Conservation (phyloP, 2,113 vertebrate genomes). For the Pampusana beccarii region DNA sequence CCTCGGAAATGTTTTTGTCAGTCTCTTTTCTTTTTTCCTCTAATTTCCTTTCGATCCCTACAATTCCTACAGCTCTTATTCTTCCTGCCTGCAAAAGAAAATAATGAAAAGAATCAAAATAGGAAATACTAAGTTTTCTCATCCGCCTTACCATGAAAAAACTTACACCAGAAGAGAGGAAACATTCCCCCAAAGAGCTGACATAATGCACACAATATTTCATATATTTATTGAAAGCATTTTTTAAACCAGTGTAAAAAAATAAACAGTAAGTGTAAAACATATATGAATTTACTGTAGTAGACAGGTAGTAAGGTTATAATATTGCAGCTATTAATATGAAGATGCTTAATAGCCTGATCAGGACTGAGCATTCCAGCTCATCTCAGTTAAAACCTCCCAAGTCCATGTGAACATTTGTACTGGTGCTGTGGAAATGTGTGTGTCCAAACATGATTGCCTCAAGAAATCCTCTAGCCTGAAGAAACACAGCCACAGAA, state of each 20-base stretch:
- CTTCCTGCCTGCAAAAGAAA: constrained; percentile 86
- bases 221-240: constrained; percentile 16
- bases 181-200: background rate
- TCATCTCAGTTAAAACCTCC: background rate
- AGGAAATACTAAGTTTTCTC: constrained; percentile 68
- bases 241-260: background rate
- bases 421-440: background rate
- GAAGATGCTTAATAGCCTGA: background rate
- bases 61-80: constrained; percentile 93
- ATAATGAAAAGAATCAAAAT: constrained; percentile 41
- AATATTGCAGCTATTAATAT: background rate
- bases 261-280: background rate
- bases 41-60: constrained; percentile 96
- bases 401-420: background rate
- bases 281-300: background rate
- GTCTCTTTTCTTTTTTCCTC: constrained; percentile 98
- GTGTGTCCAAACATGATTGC: background rate
- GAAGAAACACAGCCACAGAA: background rate
- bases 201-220: background rate
- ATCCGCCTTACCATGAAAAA: background rate
- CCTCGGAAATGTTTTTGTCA: constrained; percentile 99
- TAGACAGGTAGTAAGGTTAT: background rate
- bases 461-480: background rate
- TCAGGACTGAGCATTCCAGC: background rate
- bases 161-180: background rate